phyloP scores from a whole-genome alignment of 2,797 vertebrate species.

The Xiphophorus birchmanni region DNA sequence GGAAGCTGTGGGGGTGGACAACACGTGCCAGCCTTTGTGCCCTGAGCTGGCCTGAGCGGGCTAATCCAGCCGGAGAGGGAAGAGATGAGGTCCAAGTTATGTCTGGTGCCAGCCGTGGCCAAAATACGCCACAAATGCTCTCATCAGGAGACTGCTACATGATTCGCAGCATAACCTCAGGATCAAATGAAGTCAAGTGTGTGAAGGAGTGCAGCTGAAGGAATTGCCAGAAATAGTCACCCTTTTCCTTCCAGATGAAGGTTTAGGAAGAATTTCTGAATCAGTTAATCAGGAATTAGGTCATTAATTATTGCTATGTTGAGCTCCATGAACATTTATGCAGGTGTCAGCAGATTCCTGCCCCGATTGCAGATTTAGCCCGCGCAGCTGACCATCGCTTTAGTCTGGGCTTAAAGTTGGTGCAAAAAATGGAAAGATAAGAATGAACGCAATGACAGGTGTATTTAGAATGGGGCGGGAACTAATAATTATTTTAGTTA shows the following conservation, averaged over 20 bases:
- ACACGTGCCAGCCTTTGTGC: slow-evolving; percentile 50
- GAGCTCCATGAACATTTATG: background rate
- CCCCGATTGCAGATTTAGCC: background rate
- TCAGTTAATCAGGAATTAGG: background rate
- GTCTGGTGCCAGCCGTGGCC: slow-evolving; percentile 39
- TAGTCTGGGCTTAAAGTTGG: background rate
- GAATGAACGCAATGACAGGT: no score
- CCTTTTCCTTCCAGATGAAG: background rate
- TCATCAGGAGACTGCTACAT: slow-evolving; percentile 32
- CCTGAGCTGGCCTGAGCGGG: slow-evolving; percentile 37
- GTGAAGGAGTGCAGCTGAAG: background rate
- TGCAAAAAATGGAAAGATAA: background rate
- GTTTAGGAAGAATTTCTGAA: background rate
- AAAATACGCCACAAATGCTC: slow-evolving; percentile 44
- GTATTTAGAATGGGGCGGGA: no score
- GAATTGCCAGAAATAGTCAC: background rate
- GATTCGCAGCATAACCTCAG: background rate
- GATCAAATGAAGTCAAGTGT: slow-evolving; percentile 12
- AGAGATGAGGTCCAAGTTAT: slow-evolving; percentile 35
- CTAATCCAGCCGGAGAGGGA: slow-evolving; percentile 55
- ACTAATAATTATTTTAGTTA: no score
- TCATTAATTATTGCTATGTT: background rate
- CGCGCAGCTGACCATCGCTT: background rate
- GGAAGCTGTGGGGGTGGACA: slow-evolving; percentile 37
- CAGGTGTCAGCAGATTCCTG: background rate